A percentile compares a stretch with the other conserved stretches of the same genome.
Evolutionary conservation across 2,797 vertebrate genomes (phyloP).

Genomic region (Graptemys geographica): DNA sequence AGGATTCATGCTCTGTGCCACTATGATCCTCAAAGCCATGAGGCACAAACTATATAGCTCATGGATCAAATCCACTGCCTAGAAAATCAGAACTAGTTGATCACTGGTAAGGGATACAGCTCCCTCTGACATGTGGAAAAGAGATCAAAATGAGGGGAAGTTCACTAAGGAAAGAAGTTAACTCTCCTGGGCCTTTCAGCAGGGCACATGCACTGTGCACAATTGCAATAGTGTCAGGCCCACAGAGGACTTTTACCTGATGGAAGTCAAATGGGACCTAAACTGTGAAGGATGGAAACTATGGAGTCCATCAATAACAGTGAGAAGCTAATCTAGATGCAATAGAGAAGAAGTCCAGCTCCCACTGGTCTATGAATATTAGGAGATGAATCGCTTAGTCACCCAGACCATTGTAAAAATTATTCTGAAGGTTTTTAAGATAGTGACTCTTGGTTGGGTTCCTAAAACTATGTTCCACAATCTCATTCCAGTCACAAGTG

Average conservation of each 20-base stretch:
- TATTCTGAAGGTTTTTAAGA: not conserved
- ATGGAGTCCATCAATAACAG: not conserved
- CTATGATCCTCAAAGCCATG: not conserved
- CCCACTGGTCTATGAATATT: not conserved
- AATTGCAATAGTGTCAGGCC: not conserved
- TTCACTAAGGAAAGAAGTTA: not conserved
- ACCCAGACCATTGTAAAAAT: not conserved
- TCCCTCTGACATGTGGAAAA: not conserved
- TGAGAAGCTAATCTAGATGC: not conserved
- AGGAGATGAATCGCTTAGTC: not conserved
- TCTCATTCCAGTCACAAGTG: not conserved
- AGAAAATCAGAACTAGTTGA: not conserved
- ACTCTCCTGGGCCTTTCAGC: not conserved
- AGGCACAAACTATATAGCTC: not conserved
- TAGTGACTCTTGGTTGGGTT: not conserved
- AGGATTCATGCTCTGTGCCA: too few relatives aligned
- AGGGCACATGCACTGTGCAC: not conserved
- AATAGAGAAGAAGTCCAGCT: not conserved
- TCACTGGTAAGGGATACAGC: not conserved
- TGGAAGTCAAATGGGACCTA: not conserved
- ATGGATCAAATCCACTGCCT: not conserved
- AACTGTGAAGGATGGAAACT: not conserved
- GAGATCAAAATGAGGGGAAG: accelerated
- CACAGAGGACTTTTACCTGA: not conserved
- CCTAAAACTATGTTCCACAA: not conserved